Conservation (phyloP, 2,888 invertebrate genomes). For the Abscondita cerata region DNA sequence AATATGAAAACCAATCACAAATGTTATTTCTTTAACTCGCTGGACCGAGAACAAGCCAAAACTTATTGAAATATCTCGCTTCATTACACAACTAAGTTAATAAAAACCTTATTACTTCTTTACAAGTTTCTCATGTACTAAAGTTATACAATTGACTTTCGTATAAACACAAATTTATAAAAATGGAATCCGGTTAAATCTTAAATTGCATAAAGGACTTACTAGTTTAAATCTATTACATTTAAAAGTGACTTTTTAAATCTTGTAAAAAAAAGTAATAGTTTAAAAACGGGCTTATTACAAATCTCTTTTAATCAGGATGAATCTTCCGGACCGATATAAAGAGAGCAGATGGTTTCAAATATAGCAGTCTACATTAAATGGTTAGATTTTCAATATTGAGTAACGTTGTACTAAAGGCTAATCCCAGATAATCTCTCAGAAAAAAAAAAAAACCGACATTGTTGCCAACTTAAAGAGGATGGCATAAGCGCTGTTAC, state of each 20-base stretch:
- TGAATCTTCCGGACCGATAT: constrained; percentile 19
- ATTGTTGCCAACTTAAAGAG: constrained; percentile 42
- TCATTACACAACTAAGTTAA: constrained; percentile 19
- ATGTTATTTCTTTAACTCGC: constrained; percentile 17
- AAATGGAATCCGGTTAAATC: not conserved
- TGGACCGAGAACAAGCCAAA: constrained; percentile 10
- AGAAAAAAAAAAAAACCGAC: constrained; percentile 36
- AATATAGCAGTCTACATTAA: constrained; percentile 35
- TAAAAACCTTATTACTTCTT: not conserved
- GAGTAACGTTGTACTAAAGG: constrained; percentile 47
- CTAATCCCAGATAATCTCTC: constrained; percentile 46
- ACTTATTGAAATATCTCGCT: constrained; percentile 23
- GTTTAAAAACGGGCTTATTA: constrained; percentile 1
- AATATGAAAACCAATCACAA: constrained; percentile 22
- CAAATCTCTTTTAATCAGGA: constrained; percentile 24
- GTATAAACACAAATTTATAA: not conserved
- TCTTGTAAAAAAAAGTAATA: constrained; percentile 16
- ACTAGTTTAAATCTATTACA: constrained; percentile 9
- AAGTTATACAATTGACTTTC: too few species aligned
- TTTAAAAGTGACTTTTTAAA: constrained; percentile 13
- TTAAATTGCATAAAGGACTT: not conserved
- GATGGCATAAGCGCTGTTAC: constrained; percentile 44
- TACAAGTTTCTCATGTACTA: too few species aligned
- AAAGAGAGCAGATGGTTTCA: constrained; percentile 30
- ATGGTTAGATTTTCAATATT: constrained; percentile 42